These are phyloP conservation scores for Atrichornis clamosus DNA, from an alignment of 2,113 vertebrate species.

Conservation along the genomic window DNA sequence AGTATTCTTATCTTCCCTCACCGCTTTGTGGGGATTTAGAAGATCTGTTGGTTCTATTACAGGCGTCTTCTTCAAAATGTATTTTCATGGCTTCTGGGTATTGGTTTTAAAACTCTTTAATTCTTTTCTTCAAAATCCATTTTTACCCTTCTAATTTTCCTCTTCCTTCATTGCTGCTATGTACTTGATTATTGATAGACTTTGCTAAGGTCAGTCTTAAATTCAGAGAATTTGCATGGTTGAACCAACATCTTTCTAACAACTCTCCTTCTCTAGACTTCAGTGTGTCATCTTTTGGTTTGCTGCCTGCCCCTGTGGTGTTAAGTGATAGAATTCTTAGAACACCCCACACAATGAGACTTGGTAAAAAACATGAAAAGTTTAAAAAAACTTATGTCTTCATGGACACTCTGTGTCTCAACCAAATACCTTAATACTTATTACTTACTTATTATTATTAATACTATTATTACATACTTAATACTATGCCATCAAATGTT, in stretches of 20 bases:
- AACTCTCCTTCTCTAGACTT: background rate
- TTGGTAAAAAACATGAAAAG: background rate
- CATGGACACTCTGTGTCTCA: background rate
- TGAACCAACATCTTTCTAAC: background rate
- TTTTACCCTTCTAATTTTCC: background rate
- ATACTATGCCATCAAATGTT: background rate
- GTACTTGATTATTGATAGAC: background rate
- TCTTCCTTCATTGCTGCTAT: background rate
- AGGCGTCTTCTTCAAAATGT: background rate
- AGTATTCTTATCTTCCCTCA: background rate
- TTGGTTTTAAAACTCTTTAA: background rate
- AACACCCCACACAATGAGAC: background rate
- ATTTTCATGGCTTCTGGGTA: background rate
- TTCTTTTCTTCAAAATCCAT: background rate
- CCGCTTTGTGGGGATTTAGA: background rate
- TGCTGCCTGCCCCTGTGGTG: background rate
- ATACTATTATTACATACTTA: no score
- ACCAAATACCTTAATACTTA: no score
- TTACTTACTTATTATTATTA: no score
- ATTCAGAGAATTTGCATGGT: background rate
- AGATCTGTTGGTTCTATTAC: background rate
- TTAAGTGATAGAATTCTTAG: background rate
- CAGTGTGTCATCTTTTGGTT: background rate
- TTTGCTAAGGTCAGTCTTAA: background rate
- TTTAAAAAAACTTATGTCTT: background rate